Percentiles rank a stretch among this genome's conserved stretches.
Evolutionary conservation across 2,797 vertebrate species (phyloP).

Genomic region (Pangasius sanitwongsei): DNA sequence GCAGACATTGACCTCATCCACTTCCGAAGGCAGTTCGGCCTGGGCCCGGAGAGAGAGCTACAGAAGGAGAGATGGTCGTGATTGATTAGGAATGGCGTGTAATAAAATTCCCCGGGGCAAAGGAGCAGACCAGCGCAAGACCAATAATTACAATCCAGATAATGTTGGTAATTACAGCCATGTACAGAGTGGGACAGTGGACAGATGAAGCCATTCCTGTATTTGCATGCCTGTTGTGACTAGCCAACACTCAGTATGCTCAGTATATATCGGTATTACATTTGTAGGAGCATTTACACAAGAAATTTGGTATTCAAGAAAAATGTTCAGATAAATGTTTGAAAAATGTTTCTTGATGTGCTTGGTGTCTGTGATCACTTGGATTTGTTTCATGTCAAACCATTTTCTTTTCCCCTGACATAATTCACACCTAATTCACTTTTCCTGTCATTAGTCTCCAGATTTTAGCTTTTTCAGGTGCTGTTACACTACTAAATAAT

Average conservation of each 20-base stretch:
- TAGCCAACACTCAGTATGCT: neutral
- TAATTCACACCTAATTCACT: neutral
- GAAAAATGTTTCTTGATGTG: neutral
- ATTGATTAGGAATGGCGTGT: constrained; percentile 53
- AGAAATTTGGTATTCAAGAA: neutral
- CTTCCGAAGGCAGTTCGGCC: constrained; percentile 44
- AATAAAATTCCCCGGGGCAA: constrained; percentile 43
- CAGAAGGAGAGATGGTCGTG: constrained; percentile 52
- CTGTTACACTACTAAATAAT: neutral
- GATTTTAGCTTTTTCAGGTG: neutral
- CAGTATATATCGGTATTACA: no score
- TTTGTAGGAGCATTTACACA: neutral
- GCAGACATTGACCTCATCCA: constrained; percentile 62
- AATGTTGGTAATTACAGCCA: constrained; percentile 46
- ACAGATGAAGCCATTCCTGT: constrained; percentile 22
- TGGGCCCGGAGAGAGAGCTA: constrained; percentile 42
- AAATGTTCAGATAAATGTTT: neutral
- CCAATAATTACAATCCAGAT: constrained; percentile 48
- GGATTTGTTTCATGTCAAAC: neutral
- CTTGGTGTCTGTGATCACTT: neutral
- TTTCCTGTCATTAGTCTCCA: neutral
- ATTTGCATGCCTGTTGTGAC: constrained; percentile 23
- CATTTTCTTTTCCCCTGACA: neutral
- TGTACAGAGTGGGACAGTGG: constrained; percentile 7
- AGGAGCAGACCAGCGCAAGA: constrained; percentile 38